Evolutionary conservation across 2,113 vertebrate species (phyloP).

Genomic region (Crotalus viridis): DNA sequence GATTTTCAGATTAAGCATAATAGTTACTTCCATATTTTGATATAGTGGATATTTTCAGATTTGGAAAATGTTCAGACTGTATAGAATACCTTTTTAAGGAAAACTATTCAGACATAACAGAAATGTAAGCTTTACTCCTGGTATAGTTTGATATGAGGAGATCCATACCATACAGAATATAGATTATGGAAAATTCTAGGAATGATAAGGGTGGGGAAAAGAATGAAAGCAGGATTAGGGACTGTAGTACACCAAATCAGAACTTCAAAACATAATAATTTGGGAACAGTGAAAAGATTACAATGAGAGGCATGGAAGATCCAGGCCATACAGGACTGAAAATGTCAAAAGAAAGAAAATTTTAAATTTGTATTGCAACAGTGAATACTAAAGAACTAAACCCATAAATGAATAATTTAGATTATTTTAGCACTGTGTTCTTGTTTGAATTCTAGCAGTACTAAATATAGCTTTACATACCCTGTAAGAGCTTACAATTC

Average conservation of each 20-base stretch:
- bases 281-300: neutral
- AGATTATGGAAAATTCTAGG: neutral
- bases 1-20: neutral
- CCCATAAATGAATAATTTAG: constrained; percentile 30
- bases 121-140: neutral
- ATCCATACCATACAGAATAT: neutral
- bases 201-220: neutral
- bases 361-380: neutral
- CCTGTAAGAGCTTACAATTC: constrained; percentile 28
- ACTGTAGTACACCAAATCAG: neutral
- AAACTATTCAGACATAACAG: neutral
- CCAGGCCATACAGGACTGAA: neutral
- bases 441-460: constrained; percentile 53
- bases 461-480: constrained; percentile 45
- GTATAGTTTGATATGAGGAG: neutral
- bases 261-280: neutral
- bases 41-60: neutral
- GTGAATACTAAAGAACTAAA: neutral
- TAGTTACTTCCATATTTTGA: neutral
- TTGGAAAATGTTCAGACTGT: neutral
- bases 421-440: constrained; percentile 32
- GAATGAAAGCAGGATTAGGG: neutral
- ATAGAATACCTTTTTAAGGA: neutral
- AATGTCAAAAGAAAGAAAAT: neutral
- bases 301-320: neutral